A percentile compares a stretch with the other conserved stretches of the same genome.
These are phyloP conservation scores for Anthonomus grandis DNA, from an alignment of 1,140 invertebrate species.

Conservation along the genomic window DNA sequence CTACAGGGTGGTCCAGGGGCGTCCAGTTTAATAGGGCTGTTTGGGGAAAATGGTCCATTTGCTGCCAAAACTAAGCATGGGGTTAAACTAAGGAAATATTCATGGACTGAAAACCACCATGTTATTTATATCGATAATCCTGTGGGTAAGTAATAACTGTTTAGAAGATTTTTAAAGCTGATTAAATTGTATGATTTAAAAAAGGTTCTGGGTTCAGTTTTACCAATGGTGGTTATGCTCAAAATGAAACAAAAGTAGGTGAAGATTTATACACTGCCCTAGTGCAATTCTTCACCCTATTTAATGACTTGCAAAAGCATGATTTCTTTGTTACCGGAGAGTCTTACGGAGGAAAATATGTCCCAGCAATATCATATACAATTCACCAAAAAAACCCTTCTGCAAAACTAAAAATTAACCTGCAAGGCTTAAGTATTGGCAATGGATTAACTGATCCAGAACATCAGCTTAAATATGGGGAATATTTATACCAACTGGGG, in stretches of 20 bases:
- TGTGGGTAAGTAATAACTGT: too few relatives aligned
- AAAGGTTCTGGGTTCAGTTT: conserved; percentile 75
- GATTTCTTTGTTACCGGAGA: conserved; percentile 78
- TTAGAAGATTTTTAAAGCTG: not conserved
- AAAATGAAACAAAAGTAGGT: conserved; percentile 64
- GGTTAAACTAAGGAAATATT: conserved; percentile 56
- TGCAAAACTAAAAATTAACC: conserved; percentile 60
- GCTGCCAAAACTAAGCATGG: conserved; percentile 48
- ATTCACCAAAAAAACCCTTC: conserved; percentile 66
- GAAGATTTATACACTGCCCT: conserved; percentile 62
- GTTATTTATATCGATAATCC: conserved; percentile 84
- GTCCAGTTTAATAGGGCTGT: conserved; percentile 63
- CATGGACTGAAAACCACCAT: conserved; percentile 72
- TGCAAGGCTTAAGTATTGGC: conserved; percentile 77
- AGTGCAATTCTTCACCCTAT: conserved; percentile 70
- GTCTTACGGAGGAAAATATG: conserved; percentile 82
- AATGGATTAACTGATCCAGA: conserved; percentile 80
- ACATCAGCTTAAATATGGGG: conserved; percentile 67
- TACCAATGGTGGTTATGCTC: conserved; percentile 62
- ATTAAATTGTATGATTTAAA: not conserved
- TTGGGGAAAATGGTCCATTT: conserved; percentile 67
- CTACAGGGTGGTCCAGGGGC: conserved; percentile 74
- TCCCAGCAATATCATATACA: conserved; percentile 70
- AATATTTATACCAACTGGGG: conserved; percentile 74
- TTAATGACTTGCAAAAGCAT: conserved; percentile 63